phyloP scores from a whole-genome alignment of 2,888 invertebrate species.

The Cyaniris semiargus region DNA sequence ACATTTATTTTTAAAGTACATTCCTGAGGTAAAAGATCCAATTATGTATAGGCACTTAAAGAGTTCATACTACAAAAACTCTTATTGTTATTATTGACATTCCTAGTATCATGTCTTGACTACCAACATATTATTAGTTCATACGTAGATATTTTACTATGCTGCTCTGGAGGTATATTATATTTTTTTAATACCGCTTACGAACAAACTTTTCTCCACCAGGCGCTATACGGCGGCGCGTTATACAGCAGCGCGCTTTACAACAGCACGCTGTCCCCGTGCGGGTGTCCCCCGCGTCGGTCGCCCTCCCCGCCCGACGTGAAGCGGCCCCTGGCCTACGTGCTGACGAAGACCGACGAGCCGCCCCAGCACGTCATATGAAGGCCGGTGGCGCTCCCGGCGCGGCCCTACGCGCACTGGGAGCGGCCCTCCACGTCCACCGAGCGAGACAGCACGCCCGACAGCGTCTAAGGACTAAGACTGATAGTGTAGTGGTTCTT shows the following conservation, averaged over 20 bases:
- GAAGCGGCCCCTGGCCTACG: slow-evolving; percentile 81
- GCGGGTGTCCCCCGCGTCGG: slow-evolving; percentile 71
- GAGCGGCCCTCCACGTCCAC: slow-evolving; percentile 74
- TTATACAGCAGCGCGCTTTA: slow-evolving; percentile 73
- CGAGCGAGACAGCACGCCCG: slow-evolving; percentile 70
- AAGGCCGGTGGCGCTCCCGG: slow-evolving; percentile 92
- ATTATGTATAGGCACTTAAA: too few relatives aligned
- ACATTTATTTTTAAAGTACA: too few relatives aligned
- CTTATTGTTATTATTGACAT: too few relatives aligned
- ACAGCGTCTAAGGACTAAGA: slow-evolving; percentile 68
- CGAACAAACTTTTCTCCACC: slow-evolving; percentile 35
- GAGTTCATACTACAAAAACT: too few relatives aligned
- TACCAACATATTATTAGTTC: too few relatives aligned
- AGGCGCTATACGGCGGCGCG: slow-evolving; percentile 74
- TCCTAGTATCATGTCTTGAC: too few relatives aligned
- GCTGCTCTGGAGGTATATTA: too few relatives aligned
- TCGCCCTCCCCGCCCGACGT: slow-evolving; percentile 72
- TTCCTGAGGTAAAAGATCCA: too few relatives aligned
- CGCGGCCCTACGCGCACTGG: slow-evolving; percentile 80
- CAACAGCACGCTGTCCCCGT: slow-evolving; percentile 70
- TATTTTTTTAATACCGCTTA: too few relatives aligned
- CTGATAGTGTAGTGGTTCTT: slow-evolving; percentile 23
- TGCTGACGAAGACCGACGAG: slow-evolving; percentile 83
- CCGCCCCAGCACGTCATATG: slow-evolving; percentile 87
- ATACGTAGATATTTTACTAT: too few relatives aligned